Evolutionary conservation across 2,888 invertebrate species (phyloP), one percentile per base, ranked within the genome.

Genomic region (Eristalis arbustorum): DNA sequence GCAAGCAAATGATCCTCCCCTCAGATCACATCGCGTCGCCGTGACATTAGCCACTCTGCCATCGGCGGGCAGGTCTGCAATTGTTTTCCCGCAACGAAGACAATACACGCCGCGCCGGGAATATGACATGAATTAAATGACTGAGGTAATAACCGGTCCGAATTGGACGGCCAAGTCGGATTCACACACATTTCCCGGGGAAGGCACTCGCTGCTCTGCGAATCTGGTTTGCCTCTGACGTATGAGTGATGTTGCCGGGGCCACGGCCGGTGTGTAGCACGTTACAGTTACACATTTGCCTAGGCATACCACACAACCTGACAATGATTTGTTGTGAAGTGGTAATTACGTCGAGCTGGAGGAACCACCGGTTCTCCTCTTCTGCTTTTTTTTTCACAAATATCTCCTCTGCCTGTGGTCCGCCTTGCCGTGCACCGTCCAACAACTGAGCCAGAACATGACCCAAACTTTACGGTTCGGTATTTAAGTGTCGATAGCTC

Each of bases 211-310:
- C 56, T 31, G 74, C 18, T 31, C 31, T 23, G 75, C 31, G 40
- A 73, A 80, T 74, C 68, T 37, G 56, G 73, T 37, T n/a, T 56
- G 79, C 79, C 67, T 56, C 75, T 79, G 84, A 84, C 76, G 40
- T 81, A 73, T 85, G 84, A 80, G 64, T 73, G 67, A 76, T 76
- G 72, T 61, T 77, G 61, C 84, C 61, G 34, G 18, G 4, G 25
- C 84, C 61, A 25, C 14, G 4, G 25, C 14, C 49, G 61, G 22
- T 40, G 83, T 64, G 25, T 25, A 64, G 66, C 74, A 80, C 62
- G 68, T 64, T 73, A 85, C 81, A 85, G 84, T 85, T 80, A 85
- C 80, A 69, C 76, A 69, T 85, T 84, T 85, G 76, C 72, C 68
- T 61, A 31, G 67, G 63, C 72, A 63, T 57, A 69, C 74, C 69